A percentile compares a stretch with the other conserved stretches of the same genome.
Conservation (phyloP, 2,797 vertebrate species). For the Remorina albescens region DNA sequence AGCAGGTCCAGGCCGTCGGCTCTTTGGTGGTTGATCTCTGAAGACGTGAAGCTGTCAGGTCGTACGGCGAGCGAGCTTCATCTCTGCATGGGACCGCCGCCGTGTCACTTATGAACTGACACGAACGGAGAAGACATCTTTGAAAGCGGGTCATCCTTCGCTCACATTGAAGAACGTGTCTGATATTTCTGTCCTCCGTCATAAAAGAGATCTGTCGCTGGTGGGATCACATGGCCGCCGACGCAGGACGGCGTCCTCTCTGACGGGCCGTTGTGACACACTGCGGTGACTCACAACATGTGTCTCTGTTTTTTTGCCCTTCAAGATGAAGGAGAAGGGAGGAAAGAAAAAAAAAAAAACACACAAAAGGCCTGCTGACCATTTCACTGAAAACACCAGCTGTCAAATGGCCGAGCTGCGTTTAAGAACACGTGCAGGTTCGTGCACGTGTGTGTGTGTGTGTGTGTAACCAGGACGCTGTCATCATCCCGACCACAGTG, state of each 20-base stretch:
- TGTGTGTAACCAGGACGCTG: slow-evolving; percentile 43
- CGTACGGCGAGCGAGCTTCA: too few species aligned
- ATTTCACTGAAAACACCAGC: slow-evolving; percentile 66
- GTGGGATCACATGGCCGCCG: slow-evolving; percentile 25
- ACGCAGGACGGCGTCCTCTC: slow-evolving; percentile 41
- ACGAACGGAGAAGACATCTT: too few species aligned
- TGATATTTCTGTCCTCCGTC: slow-evolving; percentile 17
- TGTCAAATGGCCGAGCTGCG: slow-evolving; percentile 51
- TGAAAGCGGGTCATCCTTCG: too few species aligned
- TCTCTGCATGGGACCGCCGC: too few species aligned
- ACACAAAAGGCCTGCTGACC: slow-evolving; percentile 54
- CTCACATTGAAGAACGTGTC: too few species aligned
- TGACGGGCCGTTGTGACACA: slow-evolving; percentile 59
- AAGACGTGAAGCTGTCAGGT: too few species aligned
- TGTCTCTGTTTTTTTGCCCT: slow-evolving; percentile 77
- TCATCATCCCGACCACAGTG: slow-evolving; percentile 63
- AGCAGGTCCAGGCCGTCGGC: too few species aligned
- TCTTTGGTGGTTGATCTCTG: too few species aligned
- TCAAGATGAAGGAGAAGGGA: slow-evolving; percentile 39
- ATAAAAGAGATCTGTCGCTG: slow-evolving; percentile 13
- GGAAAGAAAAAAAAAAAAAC: slow-evolving; percentile 8
- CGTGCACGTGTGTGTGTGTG: slow-evolving; percentile 8
- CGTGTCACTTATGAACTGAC: too few species aligned
- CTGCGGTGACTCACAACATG: slow-evolving; percentile 73
- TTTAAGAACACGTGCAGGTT: slow-evolving; percentile 42